Evolutionary conservation across 1,140 invertebrate genomes (phyloP), one percentile per base, ranked within the genome.

Genomic region (Pinna nobilis): DNA sequence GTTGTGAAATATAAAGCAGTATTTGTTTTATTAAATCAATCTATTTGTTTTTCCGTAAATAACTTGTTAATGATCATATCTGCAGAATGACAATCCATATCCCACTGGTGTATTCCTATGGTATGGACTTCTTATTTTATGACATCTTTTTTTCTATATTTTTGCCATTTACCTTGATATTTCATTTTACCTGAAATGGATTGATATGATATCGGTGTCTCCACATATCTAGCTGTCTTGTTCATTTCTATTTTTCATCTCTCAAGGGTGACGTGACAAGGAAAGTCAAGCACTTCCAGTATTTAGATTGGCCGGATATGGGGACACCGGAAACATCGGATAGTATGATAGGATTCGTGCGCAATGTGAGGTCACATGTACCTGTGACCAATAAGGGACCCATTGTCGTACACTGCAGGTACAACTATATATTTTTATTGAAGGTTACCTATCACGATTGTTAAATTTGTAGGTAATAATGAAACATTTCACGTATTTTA

Each of bases 371-470:
- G 32, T 30, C 33, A 20, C 60, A 55, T 39, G 50, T 28, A 20
- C 59, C 25, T 20, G 13, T 60, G 13, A 23, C 23, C 30, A 33
- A 25, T n/a, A 20, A 23, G 37, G 65, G 64, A 6, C 73, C 77
- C 9, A 66, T 65, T 2, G 53, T 76, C 39, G 68, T 79, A 0
- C 77, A 79, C 39, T 71, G 71, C 65, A 76, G 65, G 70, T 80
- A 70, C n/a, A 35, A 28, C 23, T 13, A 33, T 59, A 33, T 15
- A 37, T 59, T 33, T 60, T n/a, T 44, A 44, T 44, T n/a, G n/a
- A 11, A 11, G 9, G 39, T 9, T 44, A 44, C n/a, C 39, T 11
- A 11, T 44, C n/a, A n/a, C n/a, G n/a, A n/a, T 44, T 9, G 9
- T 44, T 44, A 44, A 44, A 11, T 44, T 44, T n/a, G n/a, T 11